phyloP scores from a whole-genome alignment of 2,113 vertebrate genomes.

The Dromas ardeola region DNA sequence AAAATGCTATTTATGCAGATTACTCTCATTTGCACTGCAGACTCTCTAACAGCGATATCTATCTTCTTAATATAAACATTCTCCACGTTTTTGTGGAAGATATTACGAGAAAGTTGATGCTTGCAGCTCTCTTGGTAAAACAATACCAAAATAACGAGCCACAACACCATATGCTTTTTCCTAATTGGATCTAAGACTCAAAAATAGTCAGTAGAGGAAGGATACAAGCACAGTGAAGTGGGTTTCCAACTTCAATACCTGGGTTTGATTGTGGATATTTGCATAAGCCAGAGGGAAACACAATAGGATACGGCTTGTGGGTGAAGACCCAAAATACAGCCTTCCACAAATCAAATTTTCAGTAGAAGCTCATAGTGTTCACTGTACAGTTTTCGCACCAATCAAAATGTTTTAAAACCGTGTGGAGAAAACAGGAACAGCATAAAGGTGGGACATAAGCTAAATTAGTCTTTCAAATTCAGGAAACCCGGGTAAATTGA shows the following conservation, averaged over 20 bases:
- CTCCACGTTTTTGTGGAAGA: neutral
- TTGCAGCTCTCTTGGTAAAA: neutral
- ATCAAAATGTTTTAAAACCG: neutral
- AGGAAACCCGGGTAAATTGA: neutral
- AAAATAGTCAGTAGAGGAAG: neutral
- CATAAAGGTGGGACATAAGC: neutral
- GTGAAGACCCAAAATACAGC: neutral
- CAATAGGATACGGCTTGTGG: neutral
- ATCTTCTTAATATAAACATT: neutral
- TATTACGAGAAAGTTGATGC: neutral
- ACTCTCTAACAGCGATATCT: neutral
- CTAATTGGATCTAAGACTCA: neutral
- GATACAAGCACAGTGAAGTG: neutral
- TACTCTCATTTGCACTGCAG: neutral
- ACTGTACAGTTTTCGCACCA: neutral
- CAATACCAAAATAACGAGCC: neutral
- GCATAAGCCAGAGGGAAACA: neutral
- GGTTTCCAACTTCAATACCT: neutral
- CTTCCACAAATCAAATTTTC: neutral
- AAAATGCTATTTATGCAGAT: constrained; percentile 25
- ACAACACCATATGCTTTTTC: neutral
- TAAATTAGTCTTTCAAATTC: neutral
- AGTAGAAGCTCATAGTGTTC: neutral
- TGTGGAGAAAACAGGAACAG: neutral
- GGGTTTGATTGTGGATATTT: neutral